Percentiles rank a stretch among this genome's conserved stretches.
These are phyloP conservation scores for Syrista parreyssii DNA, from an alignment of 2,888 invertebrate genomes.

Conservation along the genomic window DNA sequence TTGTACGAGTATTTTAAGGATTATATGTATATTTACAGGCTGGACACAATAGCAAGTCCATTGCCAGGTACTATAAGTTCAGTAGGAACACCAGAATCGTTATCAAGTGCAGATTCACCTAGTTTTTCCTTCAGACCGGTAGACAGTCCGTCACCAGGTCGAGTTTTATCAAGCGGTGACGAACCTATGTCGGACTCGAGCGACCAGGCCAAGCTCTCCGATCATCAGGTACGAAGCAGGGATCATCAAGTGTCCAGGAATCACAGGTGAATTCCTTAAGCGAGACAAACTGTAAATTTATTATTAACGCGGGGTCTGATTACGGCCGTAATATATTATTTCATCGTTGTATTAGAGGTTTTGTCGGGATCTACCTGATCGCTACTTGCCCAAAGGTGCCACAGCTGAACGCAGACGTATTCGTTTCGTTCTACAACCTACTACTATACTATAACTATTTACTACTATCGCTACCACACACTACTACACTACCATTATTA, in stretches of 20 bases:
- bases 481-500: not conserved
- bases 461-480: not conserved
- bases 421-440: conserved; percentile 4
- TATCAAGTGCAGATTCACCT: conserved; percentile 73
- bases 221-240: conserved; percentile 26
- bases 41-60: conserved; percentile 64
- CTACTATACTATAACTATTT: not conserved
- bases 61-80: conserved; percentile 70
- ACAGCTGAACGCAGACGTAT: conserved; percentile 32
- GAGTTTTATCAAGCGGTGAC: conserved; percentile 58
- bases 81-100: conserved; percentile 72
- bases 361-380: conserved; percentile 26
- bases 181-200: conserved; percentile 61
- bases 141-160: conserved; percentile 70
- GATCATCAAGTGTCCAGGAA: conserved; percentile 1
- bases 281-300: not conserved
- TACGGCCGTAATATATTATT: conserved; percentile 12
- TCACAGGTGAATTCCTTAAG: not conserved
- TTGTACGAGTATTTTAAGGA: not conserved
- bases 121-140: conserved; percentile 70
- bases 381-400: conserved; percentile 37
- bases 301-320: conserved; percentile 10
- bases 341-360: conserved; percentile 16
- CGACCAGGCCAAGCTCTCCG: conserved; percentile 45
- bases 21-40: conserved; percentile 33